A percentile compares a stretch with the other conserved stretches of the same genome.
These are phyloP conservation scores for Lutjanus erythropterus DNA, from an alignment of 2,113 vertebrate species.

Conservation along the genomic window DNA sequence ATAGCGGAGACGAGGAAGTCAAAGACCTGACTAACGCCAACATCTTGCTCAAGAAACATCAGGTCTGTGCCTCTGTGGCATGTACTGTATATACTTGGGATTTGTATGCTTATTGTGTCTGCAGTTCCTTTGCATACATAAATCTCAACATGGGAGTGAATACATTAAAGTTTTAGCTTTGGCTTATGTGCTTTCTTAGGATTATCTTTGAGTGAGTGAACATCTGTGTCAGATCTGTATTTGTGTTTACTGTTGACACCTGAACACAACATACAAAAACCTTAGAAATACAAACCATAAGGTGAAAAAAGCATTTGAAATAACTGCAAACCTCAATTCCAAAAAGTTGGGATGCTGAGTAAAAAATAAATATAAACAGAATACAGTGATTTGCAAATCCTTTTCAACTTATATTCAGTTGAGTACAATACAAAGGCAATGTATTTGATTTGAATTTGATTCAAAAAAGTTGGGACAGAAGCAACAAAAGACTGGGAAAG, in stretches of 20 bases:
- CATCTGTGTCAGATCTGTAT: slow-evolving; percentile 9
- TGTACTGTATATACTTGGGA: background rate
- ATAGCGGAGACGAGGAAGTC: slow-evolving; percentile 84
- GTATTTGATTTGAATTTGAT: too few species aligned
- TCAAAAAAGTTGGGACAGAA: too few species aligned
- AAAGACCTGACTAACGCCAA: slow-evolving; percentile 94
- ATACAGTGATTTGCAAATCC: too few species aligned
- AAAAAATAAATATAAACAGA: too few species aligned
- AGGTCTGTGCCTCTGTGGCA: slow-evolving; percentile 72
- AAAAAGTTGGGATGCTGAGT: too few species aligned
- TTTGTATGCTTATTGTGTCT: slow-evolving; percentile 9
- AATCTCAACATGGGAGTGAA: slow-evolving; percentile 23
- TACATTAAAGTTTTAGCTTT: slow-evolving; percentile 4
- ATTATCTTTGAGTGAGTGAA: slow-evolving; percentile 25
- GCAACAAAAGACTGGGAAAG: too few species aligned
- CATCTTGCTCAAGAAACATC: slow-evolving; percentile 92
- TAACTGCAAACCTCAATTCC: too few species aligned
- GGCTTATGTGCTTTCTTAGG: slow-evolving; percentile 16
- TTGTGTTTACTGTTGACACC: slow-evolving; percentile 2
- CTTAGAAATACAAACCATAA: background rate
- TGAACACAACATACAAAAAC: slow-evolving; percentile 19
- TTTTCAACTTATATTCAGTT: too few species aligned
- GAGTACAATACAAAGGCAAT: too few species aligned
- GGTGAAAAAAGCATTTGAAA: background rate
- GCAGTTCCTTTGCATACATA: background rate